Percentiles rank a stretch among this genome's conserved stretches.
These are phyloP conservation scores for Dryas iulia DNA, from an alignment of 1,140 invertebrate genomes.

Conservation along the genomic window DNA sequence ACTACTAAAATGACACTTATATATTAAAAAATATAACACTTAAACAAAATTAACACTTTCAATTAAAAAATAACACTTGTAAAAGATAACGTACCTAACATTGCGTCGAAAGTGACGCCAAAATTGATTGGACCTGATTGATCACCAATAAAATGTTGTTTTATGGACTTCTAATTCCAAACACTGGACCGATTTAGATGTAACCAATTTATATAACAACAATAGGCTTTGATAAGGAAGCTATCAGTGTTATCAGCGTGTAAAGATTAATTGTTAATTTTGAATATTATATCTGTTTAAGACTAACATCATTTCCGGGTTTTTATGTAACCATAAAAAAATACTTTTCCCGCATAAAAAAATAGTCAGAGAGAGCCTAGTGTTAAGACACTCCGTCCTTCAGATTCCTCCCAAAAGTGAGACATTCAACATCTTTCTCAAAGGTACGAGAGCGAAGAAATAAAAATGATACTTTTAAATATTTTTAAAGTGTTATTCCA, in stretches of 20 bases:
- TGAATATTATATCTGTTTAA: not conserved
- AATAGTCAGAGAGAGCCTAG: no score
- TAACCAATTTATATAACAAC: slow-evolving; percentile 4
- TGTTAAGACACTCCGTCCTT: no score
- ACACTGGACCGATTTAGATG: not conserved
- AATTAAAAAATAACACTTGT: not conserved
- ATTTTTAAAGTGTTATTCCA: no score
- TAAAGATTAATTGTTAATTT: not conserved
- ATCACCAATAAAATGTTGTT: not conserved
- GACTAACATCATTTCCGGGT: not conserved
- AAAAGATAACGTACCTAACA: not conserved
- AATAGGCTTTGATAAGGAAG: slow-evolving; percentile 5
- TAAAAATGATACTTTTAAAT: no score
- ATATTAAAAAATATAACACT: no score
- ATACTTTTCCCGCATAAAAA: no score
- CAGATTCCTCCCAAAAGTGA: no score
- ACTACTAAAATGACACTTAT: no score
- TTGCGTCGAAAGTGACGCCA: not conserved
- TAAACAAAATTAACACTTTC: no score
- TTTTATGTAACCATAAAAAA: not conserved
- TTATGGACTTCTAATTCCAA: not conserved
- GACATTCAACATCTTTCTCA: no score
- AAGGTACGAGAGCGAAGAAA: no score
- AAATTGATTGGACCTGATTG: not conserved
- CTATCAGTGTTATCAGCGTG: not conserved